Evolutionary conservation across 2,113 vertebrate genomes (phyloP).

Genomic region (Pseudonaja textilis): DNA sequence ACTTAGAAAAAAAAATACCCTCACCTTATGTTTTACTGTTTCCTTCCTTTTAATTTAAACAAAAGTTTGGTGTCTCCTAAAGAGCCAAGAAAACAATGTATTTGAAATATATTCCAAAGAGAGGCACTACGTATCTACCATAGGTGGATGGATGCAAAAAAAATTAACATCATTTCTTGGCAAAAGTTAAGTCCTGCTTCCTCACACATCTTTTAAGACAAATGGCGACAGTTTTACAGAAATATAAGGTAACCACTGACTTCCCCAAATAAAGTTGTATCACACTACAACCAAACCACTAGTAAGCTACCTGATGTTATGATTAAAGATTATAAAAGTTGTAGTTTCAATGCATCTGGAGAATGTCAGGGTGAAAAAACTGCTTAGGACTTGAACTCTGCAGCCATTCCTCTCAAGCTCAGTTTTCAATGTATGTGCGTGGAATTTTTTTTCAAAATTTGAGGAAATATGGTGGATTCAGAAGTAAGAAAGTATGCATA

Average conservation of each 20-base stretch:
- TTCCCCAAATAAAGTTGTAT: background rate
- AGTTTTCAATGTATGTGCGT: slow-evolving; percentile 41
- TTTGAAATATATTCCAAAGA: background rate
- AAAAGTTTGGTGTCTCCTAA: background rate
- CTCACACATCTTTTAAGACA: slow-evolving; percentile 17
- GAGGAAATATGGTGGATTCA: slow-evolving; percentile 44
- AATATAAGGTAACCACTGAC: background rate
- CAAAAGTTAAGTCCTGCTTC: background rate
- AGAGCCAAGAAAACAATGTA: slow-evolving; percentile 3
- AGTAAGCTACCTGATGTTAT: background rate
- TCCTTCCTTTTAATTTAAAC: background rate
- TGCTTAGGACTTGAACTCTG: slow-evolving; percentile 36
- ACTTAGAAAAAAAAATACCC: background rate
- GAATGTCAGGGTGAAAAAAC: background rate
- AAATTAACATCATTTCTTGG: background rate
- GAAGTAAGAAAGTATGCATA: slow-evolving; percentile 42
- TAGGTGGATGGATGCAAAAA: background rate
- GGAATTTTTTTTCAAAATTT: slow-evolving; percentile 30
- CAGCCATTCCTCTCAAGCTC: slow-evolving; percentile 30
- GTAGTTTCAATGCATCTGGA: background rate
- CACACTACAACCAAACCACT: background rate
- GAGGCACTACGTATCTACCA: background rate
- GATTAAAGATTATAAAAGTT: background rate
- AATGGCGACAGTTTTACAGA: slow-evolving; percentile 28
- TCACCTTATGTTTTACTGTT: background rate